These are phyloP conservation scores for Paracanthobrama guichenoti DNA, from an alignment of 2,113 vertebrate species.

Conservation along the genomic window DNA sequence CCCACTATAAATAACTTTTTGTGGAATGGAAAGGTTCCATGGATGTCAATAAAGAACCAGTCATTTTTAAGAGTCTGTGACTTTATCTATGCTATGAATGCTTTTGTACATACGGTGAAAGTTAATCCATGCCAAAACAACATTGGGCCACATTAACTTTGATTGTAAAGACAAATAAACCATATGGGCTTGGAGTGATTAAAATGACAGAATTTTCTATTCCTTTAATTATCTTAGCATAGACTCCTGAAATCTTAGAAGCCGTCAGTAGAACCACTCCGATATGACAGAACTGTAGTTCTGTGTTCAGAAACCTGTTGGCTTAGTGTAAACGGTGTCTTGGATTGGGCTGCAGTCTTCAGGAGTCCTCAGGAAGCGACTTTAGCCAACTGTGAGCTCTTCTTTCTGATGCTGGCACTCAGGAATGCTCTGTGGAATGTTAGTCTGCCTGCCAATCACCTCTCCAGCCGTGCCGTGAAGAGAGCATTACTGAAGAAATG, in stretches of 20 bases:
- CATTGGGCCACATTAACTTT: not conserved
- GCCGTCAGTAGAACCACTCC: not conserved
- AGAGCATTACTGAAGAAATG: constrained; percentile 39
- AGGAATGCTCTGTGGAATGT: constrained; percentile 45
- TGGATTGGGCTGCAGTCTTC: constrained; percentile 6
- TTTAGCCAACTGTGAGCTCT: constrained; percentile 19
- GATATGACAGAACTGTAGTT: not conserved
- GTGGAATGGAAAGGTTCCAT: too few species aligned
- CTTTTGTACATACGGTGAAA: not conserved
- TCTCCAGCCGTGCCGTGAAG: constrained; percentile 31
- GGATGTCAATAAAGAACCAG: too few species aligned
- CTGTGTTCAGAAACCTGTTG: not conserved
- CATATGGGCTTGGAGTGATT: not conserved
- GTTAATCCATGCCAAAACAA: not conserved
- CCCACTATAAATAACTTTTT: too few species aligned
- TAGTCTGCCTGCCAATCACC: constrained; percentile 37
- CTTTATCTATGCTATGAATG: not conserved
- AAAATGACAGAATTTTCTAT: not conserved
- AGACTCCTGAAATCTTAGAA: not conserved
- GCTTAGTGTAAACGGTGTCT: not conserved
- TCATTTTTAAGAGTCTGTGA: too few species aligned
- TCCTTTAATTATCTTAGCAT: not conserved
- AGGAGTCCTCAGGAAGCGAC: not conserved
- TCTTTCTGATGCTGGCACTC: constrained; percentile 35
- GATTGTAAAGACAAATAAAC: not conserved